Conservation (phyloP, 2,797 vertebrate species). For the Triplophysa bombifrons region DNA sequence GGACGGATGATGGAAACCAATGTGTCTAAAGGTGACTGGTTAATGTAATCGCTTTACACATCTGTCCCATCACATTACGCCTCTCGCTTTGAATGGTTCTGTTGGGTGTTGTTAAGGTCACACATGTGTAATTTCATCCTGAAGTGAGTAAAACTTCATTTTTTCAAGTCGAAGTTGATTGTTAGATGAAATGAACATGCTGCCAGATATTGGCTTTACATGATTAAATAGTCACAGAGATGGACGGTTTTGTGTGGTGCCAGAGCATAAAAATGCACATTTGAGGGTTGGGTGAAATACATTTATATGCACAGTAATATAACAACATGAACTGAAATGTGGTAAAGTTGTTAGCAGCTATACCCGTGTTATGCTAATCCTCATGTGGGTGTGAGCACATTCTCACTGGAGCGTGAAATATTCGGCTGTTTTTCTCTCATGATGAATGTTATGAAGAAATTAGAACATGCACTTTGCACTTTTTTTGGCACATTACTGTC, state of each 20-base stretch:
- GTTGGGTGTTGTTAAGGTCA: constrained; percentile 5
- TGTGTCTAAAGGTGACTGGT: constrained; percentile 29
- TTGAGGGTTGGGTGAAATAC: constrained; percentile 35
- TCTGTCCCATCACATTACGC: not conserved
- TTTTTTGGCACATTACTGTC: too few relatives aligned
- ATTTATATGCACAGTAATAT: constrained; percentile 33
- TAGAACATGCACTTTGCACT: too few relatives aligned
- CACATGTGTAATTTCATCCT: not conserved
- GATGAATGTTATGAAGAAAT: constrained; percentile 13
- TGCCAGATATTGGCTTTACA: not conserved
- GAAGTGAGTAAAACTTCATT: constrained; percentile 2
- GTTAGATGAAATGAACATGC: not conserved
- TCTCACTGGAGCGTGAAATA: constrained; percentile 18
- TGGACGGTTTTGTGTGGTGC: not conserved
- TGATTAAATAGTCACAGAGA: not conserved
- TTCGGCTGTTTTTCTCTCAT: constrained; percentile 9
- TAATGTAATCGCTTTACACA: constrained; percentile 32
- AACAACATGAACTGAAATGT: constrained; percentile 37
- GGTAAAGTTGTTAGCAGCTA: constrained; percentile 27
- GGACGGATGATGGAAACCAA: constrained; percentile 18
- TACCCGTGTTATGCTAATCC: constrained; percentile 29
- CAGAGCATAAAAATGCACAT: constrained; percentile 26
- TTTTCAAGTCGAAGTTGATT: constrained; percentile 12
- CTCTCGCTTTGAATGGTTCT: constrained; percentile 19
- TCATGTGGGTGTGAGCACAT: constrained; percentile 29